Evolutionary conservation across 2,797 vertebrate genomes (phyloP), one percentile per base, ranked within the genome.

Genomic region (Chaenodraco wilsoni): DNA sequence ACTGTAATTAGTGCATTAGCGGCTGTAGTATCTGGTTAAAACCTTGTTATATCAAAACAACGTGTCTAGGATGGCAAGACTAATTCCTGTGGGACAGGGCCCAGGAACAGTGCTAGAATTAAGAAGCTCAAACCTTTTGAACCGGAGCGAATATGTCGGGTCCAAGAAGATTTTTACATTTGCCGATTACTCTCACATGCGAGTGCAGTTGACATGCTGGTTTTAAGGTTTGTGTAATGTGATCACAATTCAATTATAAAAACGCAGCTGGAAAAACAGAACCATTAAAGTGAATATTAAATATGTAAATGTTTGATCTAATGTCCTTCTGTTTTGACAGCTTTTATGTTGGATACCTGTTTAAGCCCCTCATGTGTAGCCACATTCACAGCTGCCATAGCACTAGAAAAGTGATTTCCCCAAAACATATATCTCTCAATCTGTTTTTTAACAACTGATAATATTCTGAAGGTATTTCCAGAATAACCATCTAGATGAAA

Each of bases 61-160:
- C 13, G 14, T 59, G n/a, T 54, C 16, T 6, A 27, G 27, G 27
- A 27, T 27, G 15, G 31, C 16, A 14, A 49, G 12, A 15, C 31
- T 55, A 40, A 3, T 17, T 49, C 16, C 14, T 14, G 33, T 21
- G 4, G 4, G 27, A 27, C 27, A 19, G 44, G 13, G 4, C 19
- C 23, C 51, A 50, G 41, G 48, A 55, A 27, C 45, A 13, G 56
- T 21, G 44, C 21, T 37, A 46, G 21, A 58, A 46, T 37, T 51
- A 50, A 52, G 40, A 58, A 59, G 57, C 46, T 57, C 41, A 31
- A 52, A 67, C 77, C 23, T 58, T 23, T 50, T 59, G 54, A 68
- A 72, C 50, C 13, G 9, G 37, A 64, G 49, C 21, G 55, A 15
- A 72, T 60, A 67, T 51, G 45, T 15, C 8, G 0, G 31, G 52